Conservation (phyloP, 2,113 vertebrate species). For the Saguinus imperator region DNA sequence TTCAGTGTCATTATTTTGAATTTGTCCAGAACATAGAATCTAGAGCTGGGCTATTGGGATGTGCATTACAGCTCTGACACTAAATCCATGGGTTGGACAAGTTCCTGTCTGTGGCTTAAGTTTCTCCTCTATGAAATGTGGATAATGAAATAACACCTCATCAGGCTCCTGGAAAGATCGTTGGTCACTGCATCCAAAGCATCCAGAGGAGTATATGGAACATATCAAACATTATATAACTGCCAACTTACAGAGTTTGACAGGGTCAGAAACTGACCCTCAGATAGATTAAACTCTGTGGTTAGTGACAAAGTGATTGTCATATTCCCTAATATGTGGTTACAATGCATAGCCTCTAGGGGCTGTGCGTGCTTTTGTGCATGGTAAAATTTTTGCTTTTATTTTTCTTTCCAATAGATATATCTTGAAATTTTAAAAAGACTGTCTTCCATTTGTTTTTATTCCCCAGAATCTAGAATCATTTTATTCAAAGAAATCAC, state of each 20-base stretch:
- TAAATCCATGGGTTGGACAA: rapidly evolving
- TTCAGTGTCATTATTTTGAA: not conserved
- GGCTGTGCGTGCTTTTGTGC: rapidly evolving
- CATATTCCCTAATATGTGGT: not conserved
- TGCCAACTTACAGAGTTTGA: too few species aligned
- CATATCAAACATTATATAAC: rapidly evolving
- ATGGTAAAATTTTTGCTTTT: not conserved
- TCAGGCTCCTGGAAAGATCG: not conserved
- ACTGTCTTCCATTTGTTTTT: not conserved
- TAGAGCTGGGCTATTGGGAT: not conserved
- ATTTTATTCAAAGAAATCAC: not conserved
- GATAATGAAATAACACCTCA: not conserved
- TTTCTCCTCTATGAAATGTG: not conserved
- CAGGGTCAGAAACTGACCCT: not conserved
- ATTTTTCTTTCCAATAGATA: not conserved
- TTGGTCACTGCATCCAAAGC: not conserved
- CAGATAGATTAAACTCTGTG: too few species aligned
- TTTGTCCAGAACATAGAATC: not conserved
- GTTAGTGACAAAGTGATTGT: not conserved
- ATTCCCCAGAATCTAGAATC: not conserved
- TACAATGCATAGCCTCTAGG: not conserved
- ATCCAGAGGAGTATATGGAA: too few species aligned
- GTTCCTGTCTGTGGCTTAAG: not conserved
- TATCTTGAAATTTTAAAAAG: not conserved
- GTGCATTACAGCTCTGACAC: too few species aligned